Evolutionary conservation across 2,113 vertebrate species (phyloP), one percentile per base, ranked within the genome.

Genomic region (Pollachius pollachius): DNA sequence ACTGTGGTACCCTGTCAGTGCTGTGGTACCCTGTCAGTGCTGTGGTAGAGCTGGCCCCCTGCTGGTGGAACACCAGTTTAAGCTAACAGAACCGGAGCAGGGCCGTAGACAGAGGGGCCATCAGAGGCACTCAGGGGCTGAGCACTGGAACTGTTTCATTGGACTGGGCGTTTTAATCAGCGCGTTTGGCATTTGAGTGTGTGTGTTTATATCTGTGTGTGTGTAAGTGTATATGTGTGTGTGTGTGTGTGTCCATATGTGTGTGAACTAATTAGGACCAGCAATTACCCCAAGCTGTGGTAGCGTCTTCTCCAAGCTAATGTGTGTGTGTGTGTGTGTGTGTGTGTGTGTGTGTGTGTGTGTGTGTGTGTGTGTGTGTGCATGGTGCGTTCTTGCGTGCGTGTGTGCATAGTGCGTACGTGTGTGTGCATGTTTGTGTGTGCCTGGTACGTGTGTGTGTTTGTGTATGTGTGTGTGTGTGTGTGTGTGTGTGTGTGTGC

Each of bases 201-300:
- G 25, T 27, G 41, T 65, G 64, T 69, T 61, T 77, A 30, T 34
- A 23, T 41, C 5, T 68, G 30, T 34, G 19, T 52, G 15, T 59
- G 15, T 25, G 23, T n/a, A 1, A 1, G 79, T 67, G 61, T 73
- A 67, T 76, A 64, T 72, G 17, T 73, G 57, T 54, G 19, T 27
- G 41, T 23, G 62, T 58, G 25, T 17, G 27, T 23, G 59, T 61
- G 58, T 58, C 16, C 34, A 25, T 64, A 73, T 77, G 77, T 78
- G 73, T 74, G 78, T 83, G 72, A 80, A 85, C 79, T 90, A 90
- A 88, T 90, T 90, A 78, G 81, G 74, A 72, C 71, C 66, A 75
- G 68, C 81, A 84, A 79, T 83, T 81, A 76, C 76, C 71, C 73
- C 78, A 79, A 82, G 81, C 77, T 79, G 78, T 87, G 88, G 71